Conservation (phyloP, 2,888 invertebrate species). For the Aproaerema taeniolella region DNA sequence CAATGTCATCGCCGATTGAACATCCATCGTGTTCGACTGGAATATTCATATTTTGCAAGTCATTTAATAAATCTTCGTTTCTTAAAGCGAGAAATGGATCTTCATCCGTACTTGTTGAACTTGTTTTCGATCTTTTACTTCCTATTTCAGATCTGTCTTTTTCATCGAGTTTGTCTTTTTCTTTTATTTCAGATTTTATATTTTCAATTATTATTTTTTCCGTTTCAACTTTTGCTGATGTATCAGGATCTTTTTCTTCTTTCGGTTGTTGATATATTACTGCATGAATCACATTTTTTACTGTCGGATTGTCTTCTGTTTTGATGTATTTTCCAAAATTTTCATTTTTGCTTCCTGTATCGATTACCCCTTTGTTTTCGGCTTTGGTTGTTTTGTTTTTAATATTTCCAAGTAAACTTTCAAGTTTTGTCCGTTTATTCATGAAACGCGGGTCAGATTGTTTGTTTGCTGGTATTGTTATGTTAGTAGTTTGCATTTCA, state of each 20-base stretch:
- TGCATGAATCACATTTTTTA: neutral
- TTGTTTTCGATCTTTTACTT: conserved; percentile 4
- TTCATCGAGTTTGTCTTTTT: neutral
- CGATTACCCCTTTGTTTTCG: neutral
- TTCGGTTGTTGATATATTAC: neutral
- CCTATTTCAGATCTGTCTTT: neutral
- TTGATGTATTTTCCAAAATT: neutral
- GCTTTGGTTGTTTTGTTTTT: conserved; percentile 3
- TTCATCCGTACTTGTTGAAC: conserved; percentile 31
- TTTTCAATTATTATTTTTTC: neutral
- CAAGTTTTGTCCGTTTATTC: conserved; percentile 47
- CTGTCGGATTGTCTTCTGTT: neutral
- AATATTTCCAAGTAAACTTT: conserved; percentile 28
- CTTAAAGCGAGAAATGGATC: conserved; percentile 32
- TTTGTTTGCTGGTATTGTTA: conserved; percentile 9
- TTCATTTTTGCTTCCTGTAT: neutral
- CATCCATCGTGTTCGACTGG: conserved; percentile 29
- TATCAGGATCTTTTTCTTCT: neutral
- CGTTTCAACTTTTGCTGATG: neutral
- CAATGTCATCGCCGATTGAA: neutral
- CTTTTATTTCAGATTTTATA: neutral
- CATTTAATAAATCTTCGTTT: conserved; percentile 39
- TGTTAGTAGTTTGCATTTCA: neutral
- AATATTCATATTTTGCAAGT: conserved; percentile 46
- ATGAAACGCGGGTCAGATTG: conserved; percentile 33